Percentiles rank a stretch among this genome's conserved stretches.
Conservation (phyloP, 2,797 vertebrate species). For the Cossypha dichroa region DNA sequence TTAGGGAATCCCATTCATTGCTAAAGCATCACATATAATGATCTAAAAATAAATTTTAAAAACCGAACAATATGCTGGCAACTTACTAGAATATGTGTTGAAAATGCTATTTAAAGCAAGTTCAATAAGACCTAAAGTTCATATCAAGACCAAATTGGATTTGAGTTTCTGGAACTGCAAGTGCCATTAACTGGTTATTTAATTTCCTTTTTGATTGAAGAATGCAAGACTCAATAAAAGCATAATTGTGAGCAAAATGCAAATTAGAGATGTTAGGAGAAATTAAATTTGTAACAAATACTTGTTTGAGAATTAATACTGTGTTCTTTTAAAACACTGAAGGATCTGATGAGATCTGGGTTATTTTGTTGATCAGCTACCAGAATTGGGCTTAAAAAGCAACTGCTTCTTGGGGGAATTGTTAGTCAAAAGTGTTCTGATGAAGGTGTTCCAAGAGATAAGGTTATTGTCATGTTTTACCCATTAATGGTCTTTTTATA, state of each 20-base stretch:
- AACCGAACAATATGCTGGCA: background rate
- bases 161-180: slow-evolving; percentile 37
- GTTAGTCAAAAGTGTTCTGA: background rate
- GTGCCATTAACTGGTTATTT: slow-evolving; percentile 53
- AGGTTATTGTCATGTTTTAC: background rate
- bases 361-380: background rate
- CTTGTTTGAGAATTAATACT: background rate
- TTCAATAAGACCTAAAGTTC: slow-evolving; percentile 17
- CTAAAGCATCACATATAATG: background rate
- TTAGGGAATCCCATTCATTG: background rate
- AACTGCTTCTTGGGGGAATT: background rate
- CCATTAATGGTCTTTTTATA: fast-evolving
- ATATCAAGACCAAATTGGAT: slow-evolving; percentile 40
- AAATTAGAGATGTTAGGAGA: background rate
- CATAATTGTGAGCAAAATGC: slow-evolving; percentile 39
- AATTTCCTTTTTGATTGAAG: slow-evolving; percentile 59
- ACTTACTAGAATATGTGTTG: background rate
- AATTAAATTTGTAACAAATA: background rate
- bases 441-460: background rate
- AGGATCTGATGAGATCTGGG: background rate
- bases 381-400: background rate
- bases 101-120: slow-evolving; percentile 28
- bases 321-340: background rate
- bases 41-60: background rate
- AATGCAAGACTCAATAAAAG: background rate